These are phyloP conservation scores for Penelope pileata DNA, from an alignment of 2,113 vertebrate genomes.

Conservation along the genomic window DNA sequence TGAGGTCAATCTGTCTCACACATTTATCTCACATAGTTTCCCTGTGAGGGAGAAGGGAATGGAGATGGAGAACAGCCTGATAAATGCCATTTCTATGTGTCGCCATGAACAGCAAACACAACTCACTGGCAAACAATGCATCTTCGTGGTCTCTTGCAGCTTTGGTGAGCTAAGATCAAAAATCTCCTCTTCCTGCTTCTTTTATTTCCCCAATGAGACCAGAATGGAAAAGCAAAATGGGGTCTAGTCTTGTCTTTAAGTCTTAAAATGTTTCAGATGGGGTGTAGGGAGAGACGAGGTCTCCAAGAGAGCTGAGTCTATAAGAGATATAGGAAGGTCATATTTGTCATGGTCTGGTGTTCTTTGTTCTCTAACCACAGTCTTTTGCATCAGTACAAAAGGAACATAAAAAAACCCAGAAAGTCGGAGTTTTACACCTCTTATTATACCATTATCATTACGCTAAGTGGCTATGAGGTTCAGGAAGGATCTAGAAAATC, in stretches of 20 bases:
- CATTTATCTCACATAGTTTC: not conserved
- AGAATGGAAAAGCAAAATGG: not conserved
- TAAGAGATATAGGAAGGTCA: not conserved
- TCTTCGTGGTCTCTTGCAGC: not conserved
- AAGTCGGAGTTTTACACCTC: not conserved
- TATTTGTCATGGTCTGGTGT: not conserved
- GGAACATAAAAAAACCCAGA: not conserved
- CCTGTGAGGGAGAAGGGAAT: not conserved
- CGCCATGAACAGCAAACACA: not conserved
- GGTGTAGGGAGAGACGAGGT: not conserved
- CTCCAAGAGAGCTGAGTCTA: not conserved
- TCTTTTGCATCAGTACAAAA: not conserved
- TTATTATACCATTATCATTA: not conserved
- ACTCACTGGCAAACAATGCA: not conserved
- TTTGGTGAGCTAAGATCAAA: not conserved
- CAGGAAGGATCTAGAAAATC: not conserved
- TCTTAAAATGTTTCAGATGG: not conserved
- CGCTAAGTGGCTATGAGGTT: not conserved
- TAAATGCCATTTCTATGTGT: not conserved
- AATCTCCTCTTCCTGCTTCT: fast-evolving
- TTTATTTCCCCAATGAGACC: not conserved
- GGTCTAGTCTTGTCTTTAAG: not conserved
- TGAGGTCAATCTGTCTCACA: not conserved
- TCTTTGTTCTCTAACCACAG: not conserved
- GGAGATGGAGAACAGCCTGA: not conserved